These are phyloP conservation scores for Tetragnatha versicolor DNA, from an alignment of 1,140 invertebrate genomes.

Conservation along the genomic window DNA sequence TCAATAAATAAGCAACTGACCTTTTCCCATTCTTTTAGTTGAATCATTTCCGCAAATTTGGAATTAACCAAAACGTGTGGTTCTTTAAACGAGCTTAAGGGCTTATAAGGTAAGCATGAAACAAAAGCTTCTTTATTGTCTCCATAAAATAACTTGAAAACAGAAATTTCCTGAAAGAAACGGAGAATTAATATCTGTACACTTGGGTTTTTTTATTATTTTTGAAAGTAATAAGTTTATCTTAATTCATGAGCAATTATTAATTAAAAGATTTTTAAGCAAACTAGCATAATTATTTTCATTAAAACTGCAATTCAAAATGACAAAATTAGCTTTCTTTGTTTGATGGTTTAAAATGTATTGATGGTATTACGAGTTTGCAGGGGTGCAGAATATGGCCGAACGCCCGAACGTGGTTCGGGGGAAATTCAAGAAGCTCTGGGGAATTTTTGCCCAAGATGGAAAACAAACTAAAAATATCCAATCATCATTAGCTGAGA, in stretches of 20 bases:
- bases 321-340: background rate
- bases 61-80: background rate
- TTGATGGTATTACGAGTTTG: too few species aligned
- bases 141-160: conserved; percentile 13
- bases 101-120: background rate
- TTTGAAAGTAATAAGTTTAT: background rate
- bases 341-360: background rate
- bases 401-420: too few species aligned
- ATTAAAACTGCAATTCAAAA: background rate
- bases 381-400: too few species aligned
- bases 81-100: background rate
- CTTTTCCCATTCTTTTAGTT: conserved; percentile 15
- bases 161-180: conserved; percentile 3
- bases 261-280: background rate
- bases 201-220: background rate
- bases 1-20: background rate
- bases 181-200: background rate
- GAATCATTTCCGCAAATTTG: conserved; percentile 31
- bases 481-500: too few species aligned
- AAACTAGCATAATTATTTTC: background rate
- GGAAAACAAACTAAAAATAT: too few species aligned
- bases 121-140: conserved; percentile 28
- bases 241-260: too few species aligned
- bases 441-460: too few species aligned
- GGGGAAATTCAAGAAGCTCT: too few species aligned